A percentile compares a stretch with the other conserved stretches of the same genome.
phyloP scores from a whole-genome alignment of 2,797 vertebrate species.

The Cossypha dichroa region DNA sequence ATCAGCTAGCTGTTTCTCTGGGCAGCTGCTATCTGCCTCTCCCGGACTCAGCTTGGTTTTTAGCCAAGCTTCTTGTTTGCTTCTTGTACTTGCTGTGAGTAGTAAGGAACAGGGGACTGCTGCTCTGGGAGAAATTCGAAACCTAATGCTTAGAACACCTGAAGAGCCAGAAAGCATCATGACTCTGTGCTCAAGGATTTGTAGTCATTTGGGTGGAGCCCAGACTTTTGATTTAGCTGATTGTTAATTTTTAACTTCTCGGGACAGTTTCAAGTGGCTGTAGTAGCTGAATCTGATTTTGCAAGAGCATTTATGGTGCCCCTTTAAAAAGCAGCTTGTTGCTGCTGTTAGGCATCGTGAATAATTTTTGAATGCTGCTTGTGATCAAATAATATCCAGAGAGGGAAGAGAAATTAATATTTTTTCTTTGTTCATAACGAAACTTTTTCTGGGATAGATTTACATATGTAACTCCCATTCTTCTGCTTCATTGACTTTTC shows the following conservation, averaged over 20 bases:
- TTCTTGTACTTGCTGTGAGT: conserved; percentile 1
- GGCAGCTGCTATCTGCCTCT: conserved; percentile 44
- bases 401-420: background rate
- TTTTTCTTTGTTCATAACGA: background rate
- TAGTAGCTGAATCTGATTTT: background rate
- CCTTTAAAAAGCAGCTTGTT: background rate
- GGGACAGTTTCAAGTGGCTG: background rate
- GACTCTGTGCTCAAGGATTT: background rate
- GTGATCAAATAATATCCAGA: background rate
- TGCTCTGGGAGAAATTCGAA: background rate
- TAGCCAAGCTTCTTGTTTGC: conserved; percentile 17
- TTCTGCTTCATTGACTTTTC: background rate
- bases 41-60: conserved; percentile 33
- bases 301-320: background rate
- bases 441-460: background rate
- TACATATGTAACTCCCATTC: background rate
- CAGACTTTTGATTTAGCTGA: background rate
- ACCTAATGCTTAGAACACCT: background rate
- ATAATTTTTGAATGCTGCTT: background rate
- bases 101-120: background rate
- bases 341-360: background rate
- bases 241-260: background rate
- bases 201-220: background rate
- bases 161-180: background rate
- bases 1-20: conserved; percentile 59